Evolutionary conservation across 2,113 vertebrate species (phyloP).

Genomic region (Bungarus multicinctus): DNA sequence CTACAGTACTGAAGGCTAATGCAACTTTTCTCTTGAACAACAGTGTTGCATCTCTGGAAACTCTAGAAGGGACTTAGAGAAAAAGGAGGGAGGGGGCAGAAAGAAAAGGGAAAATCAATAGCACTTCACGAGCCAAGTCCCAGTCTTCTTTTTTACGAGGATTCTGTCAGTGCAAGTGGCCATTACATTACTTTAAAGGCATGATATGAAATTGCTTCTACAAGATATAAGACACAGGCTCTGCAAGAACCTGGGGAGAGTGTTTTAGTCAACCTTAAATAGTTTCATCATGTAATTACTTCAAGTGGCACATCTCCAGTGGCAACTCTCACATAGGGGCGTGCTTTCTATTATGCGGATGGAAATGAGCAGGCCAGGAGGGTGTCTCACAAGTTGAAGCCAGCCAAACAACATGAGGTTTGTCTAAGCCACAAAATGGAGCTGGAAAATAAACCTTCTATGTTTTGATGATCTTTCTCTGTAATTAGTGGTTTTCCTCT

Average conservation of each 20-base stretch:
- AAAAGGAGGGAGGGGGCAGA: background rate
- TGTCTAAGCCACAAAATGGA: conserved; percentile 61
- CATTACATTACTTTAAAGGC: conserved; percentile 85
- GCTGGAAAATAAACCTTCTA: background rate
- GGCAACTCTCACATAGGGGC: conserved; percentile 59
- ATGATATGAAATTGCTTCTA: conserved; percentile 80
- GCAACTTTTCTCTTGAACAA: conserved; percentile 73
- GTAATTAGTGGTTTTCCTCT: background rate
- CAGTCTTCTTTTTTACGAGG: conserved; percentile 77
- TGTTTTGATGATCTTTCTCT: conserved; percentile 1
- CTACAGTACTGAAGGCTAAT: conserved; percentile 79
- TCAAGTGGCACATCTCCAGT: conserved; percentile 79
- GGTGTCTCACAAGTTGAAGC: conserved; percentile 54
- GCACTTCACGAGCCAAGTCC: conserved; percentile 79
- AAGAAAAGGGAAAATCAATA: conserved; percentile 76
- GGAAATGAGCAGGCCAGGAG: conserved; percentile 34
- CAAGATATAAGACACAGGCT: conserved; percentile 81
- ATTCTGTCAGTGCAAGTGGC: conserved; percentile 82
- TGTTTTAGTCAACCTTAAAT: conserved; percentile 84
- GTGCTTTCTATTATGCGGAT: conserved; percentile 55
- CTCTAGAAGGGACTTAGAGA: conserved; percentile 70
- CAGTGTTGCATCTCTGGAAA: conserved; percentile 78
- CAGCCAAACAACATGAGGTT: conserved; percentile 70
- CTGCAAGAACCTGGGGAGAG: conserved; percentile 81
- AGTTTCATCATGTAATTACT: conserved; percentile 81